Conservation (phyloP, 1,140 invertebrate genomes). For the Phenacoccus solenopsis region DNA sequence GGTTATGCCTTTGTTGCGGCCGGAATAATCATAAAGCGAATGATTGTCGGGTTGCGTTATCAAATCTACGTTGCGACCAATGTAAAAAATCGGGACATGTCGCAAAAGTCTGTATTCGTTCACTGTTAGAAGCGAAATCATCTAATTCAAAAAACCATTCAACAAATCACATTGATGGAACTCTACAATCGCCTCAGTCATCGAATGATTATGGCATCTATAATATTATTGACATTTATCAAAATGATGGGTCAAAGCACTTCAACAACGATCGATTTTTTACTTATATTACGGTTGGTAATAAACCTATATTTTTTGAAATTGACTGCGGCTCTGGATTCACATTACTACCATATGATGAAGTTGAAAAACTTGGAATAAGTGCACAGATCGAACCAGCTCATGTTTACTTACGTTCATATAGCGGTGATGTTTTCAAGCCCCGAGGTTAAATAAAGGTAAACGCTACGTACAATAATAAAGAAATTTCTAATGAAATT, state of each 20-base stretch:
- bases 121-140: neutral
- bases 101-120: neutral
- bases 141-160: neutral
- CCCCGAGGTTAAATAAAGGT: conserved; percentile 19
- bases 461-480: neutral
- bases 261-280: neutral
- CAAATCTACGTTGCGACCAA: conserved; percentile 5
- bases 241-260: neutral
- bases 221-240: neutral
- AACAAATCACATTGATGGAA: neutral
- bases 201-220: neutral
- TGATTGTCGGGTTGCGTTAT: neutral
- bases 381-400: conserved; percentile 6
- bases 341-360: neutral
- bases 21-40: conserved; percentile 7
- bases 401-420: conserved; percentile 23
- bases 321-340: conserved; percentile 16
- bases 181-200: neutral
- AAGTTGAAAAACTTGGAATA: neutral
- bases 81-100: conserved; percentile 19
- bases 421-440: conserved; percentile 23
- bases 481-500: neutral
- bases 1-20: conserved; percentile 7
- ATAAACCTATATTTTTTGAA: conserved; percentile 11
- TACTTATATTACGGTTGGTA: neutral